Evolutionary conservation across 92 coral and sea anemone genomes (phyloP).

Genomic region (Actinostola sp.): DNA sequence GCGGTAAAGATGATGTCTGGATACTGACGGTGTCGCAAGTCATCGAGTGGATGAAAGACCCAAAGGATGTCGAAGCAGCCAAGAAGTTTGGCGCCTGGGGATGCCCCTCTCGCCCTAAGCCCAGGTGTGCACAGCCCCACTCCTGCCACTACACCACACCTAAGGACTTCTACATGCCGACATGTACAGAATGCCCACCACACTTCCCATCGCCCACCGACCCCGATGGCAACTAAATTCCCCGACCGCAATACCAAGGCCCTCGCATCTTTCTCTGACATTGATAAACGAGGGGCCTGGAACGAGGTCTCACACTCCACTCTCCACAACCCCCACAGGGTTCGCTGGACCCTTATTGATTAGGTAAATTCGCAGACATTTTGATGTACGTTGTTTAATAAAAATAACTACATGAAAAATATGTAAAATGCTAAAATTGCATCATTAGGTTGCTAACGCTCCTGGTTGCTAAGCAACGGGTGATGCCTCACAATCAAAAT

Average conservation of each 20-base stretch:
- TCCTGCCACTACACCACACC: slow-evolving; percentile 71
- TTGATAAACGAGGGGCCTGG: too few species aligned
- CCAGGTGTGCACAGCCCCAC: slow-evolving; percentile 59
- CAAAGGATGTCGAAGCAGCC: slow-evolving; percentile 60
- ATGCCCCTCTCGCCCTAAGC: slow-evolving; percentile 71
- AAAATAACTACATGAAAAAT: not conserved
- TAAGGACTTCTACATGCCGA: slow-evolving; percentile 72
- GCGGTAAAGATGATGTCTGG: slow-evolving; percentile 67
- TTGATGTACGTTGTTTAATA: not conserved
- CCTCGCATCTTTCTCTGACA: too few species aligned
- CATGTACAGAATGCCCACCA: slow-evolving; percentile 77
- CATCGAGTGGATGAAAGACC: slow-evolving; percentile 77
- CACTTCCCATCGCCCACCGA: slow-evolving; percentile 80
- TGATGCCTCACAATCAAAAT: too few species aligned
- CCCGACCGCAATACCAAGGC: not conserved
- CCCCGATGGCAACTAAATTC: slow-evolving; percentile 66
- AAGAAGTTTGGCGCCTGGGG: slow-evolving; percentile 71
- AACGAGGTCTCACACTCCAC: too few species aligned
- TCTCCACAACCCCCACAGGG: too few species aligned
- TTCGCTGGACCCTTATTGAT: not conserved
- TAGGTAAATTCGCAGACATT: not conserved
- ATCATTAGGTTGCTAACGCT: not conserved
- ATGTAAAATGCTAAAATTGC: not conserved
- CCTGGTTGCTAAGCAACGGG: too few species aligned
- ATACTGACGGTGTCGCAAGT: slow-evolving; percentile 77